These are phyloP conservation scores for Drosophila acutilabella DNA, from an alignment of 2,888 invertebrate species.

Conservation along the genomic window DNA sequence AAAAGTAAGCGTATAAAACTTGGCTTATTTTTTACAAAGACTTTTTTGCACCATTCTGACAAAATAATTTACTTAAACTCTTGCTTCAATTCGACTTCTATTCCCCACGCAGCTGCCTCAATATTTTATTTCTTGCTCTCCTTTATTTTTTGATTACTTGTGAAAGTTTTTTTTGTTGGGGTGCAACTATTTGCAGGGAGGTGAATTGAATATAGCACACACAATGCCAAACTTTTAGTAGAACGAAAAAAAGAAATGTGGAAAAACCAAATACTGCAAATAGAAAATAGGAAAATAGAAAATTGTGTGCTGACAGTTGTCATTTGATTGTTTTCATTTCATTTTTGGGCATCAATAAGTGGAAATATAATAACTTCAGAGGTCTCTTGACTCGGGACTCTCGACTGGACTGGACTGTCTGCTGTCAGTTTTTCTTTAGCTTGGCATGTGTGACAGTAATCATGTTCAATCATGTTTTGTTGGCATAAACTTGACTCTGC, in stretches of 20 bases:
- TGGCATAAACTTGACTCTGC: slow-evolving; percentile 47
- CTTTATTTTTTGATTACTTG: slow-evolving; percentile 37
- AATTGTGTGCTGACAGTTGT: slow-evolving; percentile 66
- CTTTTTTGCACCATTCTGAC: slow-evolving; percentile 15
- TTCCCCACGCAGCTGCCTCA: slow-evolving; percentile 4
- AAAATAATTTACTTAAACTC: slow-evolving; percentile 65
- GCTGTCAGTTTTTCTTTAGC: slow-evolving; percentile 38
- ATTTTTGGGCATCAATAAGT: slow-evolving; percentile 75
- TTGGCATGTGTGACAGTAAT: slow-evolving; percentile 60
- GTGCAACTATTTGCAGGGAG: slow-evolving; percentile 46
- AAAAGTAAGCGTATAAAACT: slow-evolving; percentile 52
- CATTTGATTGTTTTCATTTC: slow-evolving; percentile 78
- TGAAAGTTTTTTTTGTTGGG: slow-evolving; percentile 40
- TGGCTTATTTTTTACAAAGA: slow-evolving; percentile 12
- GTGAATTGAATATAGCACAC: slow-evolving; percentile 28
- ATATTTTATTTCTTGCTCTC: background rate
- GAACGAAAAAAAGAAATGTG: background rate
- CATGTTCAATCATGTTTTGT: slow-evolving; percentile 64
- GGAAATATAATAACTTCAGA: slow-evolving; percentile 63
- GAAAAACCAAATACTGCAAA: background rate
- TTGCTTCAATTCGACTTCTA: slow-evolving; percentile 36
- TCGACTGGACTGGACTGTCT: slow-evolving; percentile 41
- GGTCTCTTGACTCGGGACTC: slow-evolving; percentile 1
- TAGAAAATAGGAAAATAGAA: slow-evolving; percentile 17
- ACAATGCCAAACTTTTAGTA: slow-evolving; percentile 40